Evolutionary conservation across 2,113 vertebrate species (phyloP), one percentile per base, ranked within the genome.

Genomic region (Cottus gobio): DNA sequence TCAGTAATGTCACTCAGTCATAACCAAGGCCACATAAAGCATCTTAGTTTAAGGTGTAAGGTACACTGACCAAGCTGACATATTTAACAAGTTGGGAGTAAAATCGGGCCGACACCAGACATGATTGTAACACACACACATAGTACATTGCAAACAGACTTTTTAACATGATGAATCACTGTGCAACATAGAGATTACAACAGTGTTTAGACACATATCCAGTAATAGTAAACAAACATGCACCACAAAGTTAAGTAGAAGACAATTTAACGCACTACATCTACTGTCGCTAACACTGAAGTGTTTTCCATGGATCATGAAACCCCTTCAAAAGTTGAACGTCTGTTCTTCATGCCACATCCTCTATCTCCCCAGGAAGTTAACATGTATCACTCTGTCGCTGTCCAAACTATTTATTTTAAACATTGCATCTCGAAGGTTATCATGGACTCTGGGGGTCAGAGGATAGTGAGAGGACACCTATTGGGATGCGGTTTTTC

Each of bases 171-270:
- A 64, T 74, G 79, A 69, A 71, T 60, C 66, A 84, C 76, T 81
- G 80, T 84, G 71, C 65, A 71, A 42, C 75, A 78, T 24, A 68
- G 74, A 77, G 69, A 89, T 71, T 54, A 83, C 61, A 37, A 79
- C 82, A 57, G 56, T 84, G 36, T 70, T 82, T 62, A 69, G 71
- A 91, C 80, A 81, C 56, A 92, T 79, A 89, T 69, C 56, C 54
- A 85, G 24, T 58, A 82, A 89, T 68, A 92, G 24, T 71, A 46
- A 85, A 89, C 80, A 85, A 90, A 91, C 93, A 92, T 91, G 87
- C 88, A 92, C 26, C 63, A 92, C 89, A 85, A 82, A 89, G 66
- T 79, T 61, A 85, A 84, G 52, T 48, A 75, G 39, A 81, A 80
- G 60, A 91, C 85, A 75, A 65, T 79, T 73, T 48, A 83, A 87